Percentiles rank a stretch among this genome's conserved stretches.
These are phyloP conservation scores for Scaptomyza hsui DNA, from an alignment of 1,140 invertebrate genomes.

Conservation along the genomic window DNA sequence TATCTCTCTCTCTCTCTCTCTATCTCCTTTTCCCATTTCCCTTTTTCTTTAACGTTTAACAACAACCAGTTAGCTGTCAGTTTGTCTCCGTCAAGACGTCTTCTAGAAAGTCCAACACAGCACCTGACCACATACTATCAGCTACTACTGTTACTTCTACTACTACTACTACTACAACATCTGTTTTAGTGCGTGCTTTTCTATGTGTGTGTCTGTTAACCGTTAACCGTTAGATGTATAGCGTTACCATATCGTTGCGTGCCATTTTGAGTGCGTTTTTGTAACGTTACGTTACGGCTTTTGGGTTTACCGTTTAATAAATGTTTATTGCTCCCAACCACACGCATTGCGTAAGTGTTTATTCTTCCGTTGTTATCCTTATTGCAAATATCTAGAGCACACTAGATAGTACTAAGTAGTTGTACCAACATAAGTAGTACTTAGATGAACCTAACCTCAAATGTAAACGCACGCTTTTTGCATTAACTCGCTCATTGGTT, in stretches of 20 bases:
- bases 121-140: slow-evolving; percentile 7
- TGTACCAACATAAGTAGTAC: neutral
- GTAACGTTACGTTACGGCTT: slow-evolving; percentile 36
- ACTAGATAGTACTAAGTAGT: slow-evolving; percentile 9
- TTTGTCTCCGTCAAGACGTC: slow-evolving; percentile 32
- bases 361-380: slow-evolving; percentile 62
- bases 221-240: slow-evolving; percentile 38
- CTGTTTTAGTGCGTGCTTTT: slow-evolving; percentile 45
- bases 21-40: neutral
- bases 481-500: slow-evolving; percentile 22
- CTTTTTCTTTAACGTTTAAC: too few species aligned
- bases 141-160: slow-evolving; percentile 24
- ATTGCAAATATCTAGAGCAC: slow-evolving; percentile 36
- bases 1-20: neutral
- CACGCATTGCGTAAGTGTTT: slow-evolving; percentile 69
- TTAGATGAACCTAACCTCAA: slow-evolving; percentile 13
- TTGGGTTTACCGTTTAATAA: slow-evolving; percentile 49
- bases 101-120: neutral
- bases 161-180: slow-evolving; percentile 7
- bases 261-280: slow-evolving; percentile 34
- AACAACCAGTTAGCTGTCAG: slow-evolving; percentile 25
- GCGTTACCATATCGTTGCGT: slow-evolving; percentile 50
- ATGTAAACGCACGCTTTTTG: slow-evolving; percentile 27
- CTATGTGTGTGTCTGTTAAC: slow-evolving; percentile 24
- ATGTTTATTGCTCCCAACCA: slow-evolving; percentile 45